Percentiles rank a stretch among this genome's conserved stretches.
Evolutionary conservation across 1,140 invertebrate genomes (phyloP).

Genomic region (Drosophila saltans): DNA sequence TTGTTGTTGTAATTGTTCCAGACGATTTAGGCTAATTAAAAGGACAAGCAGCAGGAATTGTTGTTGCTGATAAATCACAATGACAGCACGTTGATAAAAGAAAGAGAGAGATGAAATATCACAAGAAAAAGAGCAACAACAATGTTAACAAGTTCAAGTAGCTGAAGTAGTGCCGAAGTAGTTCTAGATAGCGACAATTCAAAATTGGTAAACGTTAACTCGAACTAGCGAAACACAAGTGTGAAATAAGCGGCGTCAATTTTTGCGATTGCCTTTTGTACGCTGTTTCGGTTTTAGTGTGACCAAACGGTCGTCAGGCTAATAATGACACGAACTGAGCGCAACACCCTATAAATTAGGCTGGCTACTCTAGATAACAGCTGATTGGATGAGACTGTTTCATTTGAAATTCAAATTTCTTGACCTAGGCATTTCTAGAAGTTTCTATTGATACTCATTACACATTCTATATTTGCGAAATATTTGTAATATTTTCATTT

Average conservation of each 20-base stretch:
- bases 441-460: neutral
- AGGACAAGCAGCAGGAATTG: constrained; percentile 43
- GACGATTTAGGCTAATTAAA: constrained; percentile 52
- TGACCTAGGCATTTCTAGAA: constrained; percentile 4
- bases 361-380: constrained; percentile 1
- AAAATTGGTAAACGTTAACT: constrained; percentile 23
- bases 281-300: constrained; percentile 38
- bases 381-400: neutral
- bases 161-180: constrained; percentile 23
- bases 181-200: constrained; percentile 35
- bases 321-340: neutral
- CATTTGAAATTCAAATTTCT: constrained; percentile 1
- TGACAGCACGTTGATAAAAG: neutral
- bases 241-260: constrained; percentile 71
- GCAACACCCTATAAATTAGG: neutral
- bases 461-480: neutral
- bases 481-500: too few species aligned
- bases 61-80: constrained; percentile 8
- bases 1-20: constrained; percentile 50
- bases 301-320: neutral
- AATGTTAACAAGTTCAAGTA: constrained; percentile 22
- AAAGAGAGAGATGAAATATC: neutral
- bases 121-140: constrained; percentile 24
- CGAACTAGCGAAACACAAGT: constrained; percentile 56
- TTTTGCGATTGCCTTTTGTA: constrained; percentile 75